Conservation (phyloP, 2,113 vertebrate genomes). For the Burhinus oedicnemus region DNA sequence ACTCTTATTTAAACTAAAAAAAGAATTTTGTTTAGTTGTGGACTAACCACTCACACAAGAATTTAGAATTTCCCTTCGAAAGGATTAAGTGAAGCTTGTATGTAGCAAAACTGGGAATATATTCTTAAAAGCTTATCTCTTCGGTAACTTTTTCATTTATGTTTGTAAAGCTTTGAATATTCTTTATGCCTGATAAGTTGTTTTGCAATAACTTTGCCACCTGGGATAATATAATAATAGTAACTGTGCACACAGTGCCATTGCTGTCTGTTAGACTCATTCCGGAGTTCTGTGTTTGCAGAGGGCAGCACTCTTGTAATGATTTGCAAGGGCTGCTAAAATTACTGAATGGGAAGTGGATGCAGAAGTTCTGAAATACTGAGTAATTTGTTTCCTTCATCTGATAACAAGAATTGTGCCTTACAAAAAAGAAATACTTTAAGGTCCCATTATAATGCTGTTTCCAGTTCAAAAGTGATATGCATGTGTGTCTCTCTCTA, state of each 20-base stretch:
- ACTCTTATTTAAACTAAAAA: conserved; percentile 38
- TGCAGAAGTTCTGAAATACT: conserved; percentile 51
- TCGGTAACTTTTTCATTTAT: not conserved
- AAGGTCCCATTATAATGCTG: conserved; percentile 75
- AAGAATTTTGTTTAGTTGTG: conserved; percentile 1
- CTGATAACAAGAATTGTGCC: conserved; percentile 63
- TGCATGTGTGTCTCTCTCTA: conserved; percentile 84
- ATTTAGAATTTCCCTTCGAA: not conserved
- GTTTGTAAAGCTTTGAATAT: conserved; percentile 34
- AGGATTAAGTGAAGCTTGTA: not conserved
- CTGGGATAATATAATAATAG: not conserved
- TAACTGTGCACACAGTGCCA: not conserved
- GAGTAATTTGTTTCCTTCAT: conserved; percentile 59
- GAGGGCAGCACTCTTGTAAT: not conserved
- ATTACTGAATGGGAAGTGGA: conserved; percentile 8
- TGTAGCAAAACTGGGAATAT: conserved; percentile 25
- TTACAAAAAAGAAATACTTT: conserved; percentile 69
- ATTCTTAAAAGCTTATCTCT: conserved; percentile 28
- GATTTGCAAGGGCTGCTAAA: conserved; percentile 36
- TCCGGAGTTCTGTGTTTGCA: conserved; percentile 21
- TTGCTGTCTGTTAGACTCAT: not conserved
- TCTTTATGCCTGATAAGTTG: conserved; percentile 14
- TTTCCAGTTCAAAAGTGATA: conserved; percentile 82
- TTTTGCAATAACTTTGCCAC: conserved; percentile 11
- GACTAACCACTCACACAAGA: not conserved